A percentile compares a stretch with the other conserved stretches of the same genome.
These are phyloP conservation scores for Sarcophaga variegata DNA, from an alignment of 2,888 invertebrate species.

Conservation along the genomic window DNA sequence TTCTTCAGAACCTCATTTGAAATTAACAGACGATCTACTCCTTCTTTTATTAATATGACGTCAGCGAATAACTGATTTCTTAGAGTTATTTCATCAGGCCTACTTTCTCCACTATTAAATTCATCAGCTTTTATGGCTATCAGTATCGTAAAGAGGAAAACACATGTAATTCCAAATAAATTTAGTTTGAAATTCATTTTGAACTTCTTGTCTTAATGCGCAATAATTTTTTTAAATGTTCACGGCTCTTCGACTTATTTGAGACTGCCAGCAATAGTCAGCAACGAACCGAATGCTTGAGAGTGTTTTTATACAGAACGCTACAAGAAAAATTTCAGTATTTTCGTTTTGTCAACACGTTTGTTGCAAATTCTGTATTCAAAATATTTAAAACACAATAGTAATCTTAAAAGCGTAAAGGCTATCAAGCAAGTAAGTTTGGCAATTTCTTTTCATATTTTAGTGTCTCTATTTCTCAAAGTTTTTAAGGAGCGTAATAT, in stretches of 20 bases:
- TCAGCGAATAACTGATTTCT: slow-evolving; percentile 56
- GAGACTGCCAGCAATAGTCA: slow-evolving; percentile 18
- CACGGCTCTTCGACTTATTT: background rate
- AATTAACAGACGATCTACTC: slow-evolving; percentile 45
- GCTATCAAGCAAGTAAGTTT: too few relatives aligned
- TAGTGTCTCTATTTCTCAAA: too few relatives aligned
- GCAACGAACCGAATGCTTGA: background rate
- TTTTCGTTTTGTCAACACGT: too few relatives aligned
- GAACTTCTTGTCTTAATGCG: background rate
- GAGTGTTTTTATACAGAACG: too few relatives aligned
- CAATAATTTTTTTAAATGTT: slow-evolving; percentile 5
- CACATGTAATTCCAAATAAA: background rate
- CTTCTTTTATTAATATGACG: slow-evolving; percentile 46
- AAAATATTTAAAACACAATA: too few relatives aligned
- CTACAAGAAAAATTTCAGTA: too few relatives aligned
- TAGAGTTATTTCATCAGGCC: slow-evolving; percentile 27
- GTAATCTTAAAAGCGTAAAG: too few relatives aligned
- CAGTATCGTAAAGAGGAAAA: background rate
- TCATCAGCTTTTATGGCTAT: slow-evolving; percentile 11
- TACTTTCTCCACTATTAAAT: background rate
- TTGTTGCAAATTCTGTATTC: too few relatives aligned
- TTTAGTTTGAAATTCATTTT: slow-evolving; percentile 17
- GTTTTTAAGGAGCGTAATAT: too few relatives aligned
- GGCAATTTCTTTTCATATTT: too few relatives aligned
- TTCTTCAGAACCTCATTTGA: slow-evolving; percentile 53